Evolutionary conservation across 2,113 vertebrate genomes (phyloP), one percentile per base, ranked within the genome.

Genomic region (Mus spicilegus): DNA sequence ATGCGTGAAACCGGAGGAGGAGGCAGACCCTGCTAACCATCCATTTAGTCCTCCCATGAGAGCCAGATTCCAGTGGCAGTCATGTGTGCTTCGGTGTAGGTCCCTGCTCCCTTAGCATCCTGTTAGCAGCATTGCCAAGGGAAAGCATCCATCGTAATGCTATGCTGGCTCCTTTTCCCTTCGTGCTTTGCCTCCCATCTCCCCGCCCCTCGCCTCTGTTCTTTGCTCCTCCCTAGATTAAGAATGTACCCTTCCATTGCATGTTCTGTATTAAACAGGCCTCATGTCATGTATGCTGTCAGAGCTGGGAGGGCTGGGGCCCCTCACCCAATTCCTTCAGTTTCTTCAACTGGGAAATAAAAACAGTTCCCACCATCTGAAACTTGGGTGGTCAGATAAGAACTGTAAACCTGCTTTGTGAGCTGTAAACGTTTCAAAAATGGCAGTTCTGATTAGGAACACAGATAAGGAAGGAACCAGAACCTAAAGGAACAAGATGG

Each of bases 61-160:
- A 16, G 26, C 54, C 73, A 24, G 63, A 80, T 54, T 54, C 54
- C 63, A 36, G 73, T n/a, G 46, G 69, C 69, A 67, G 46, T 46
- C 49, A 20, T 49, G 2, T 39, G 3, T 39, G 30, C 82, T 72
- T 91, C 65, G 16, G 16, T 36, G 30, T 19, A 33, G 63, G 84
- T 65, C 93, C 20, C 1, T 8, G 0, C 20, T 46, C 63, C 63
- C 51, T 70, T n/a, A 36, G 54, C 70, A 49, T 65, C 87, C 77
- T 39, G 91, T 95, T 94, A 63, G 81, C 97, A 93, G 84, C 94
- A 87, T 9, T 28, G 0, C 56, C 69, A 14, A 17, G 12, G 73
- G 58, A 49, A 49, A 39, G 14, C 5, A 67, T 49, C 20, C 0
- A 2, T 11, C 3, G 1, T 2, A n/a, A 19, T 4, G 26, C 56